phyloP scores from a whole-genome alignment of 2,888 invertebrate species.

The Coecobrya sp. region DNA sequence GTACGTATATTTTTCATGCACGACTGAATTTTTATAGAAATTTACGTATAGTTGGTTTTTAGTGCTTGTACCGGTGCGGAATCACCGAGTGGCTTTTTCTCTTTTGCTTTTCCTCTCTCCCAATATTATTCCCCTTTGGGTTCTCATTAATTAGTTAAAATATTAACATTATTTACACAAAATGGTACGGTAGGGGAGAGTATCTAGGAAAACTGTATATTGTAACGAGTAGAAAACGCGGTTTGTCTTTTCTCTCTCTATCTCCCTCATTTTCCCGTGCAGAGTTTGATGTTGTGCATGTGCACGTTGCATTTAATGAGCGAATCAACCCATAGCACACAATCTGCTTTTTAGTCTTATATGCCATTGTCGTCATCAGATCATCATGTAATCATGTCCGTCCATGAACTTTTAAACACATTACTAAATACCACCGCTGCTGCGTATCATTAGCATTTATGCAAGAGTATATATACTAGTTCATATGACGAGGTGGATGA shows the following conservation, averaged over 20 bases:
- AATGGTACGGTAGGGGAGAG: constrained; percentile 61
- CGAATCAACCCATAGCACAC: constrained; percentile 2
- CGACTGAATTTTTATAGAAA: constrained; percentile 49
- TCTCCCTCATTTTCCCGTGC: background rate
- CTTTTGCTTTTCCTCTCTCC: background rate
- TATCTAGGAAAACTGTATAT: constrained; percentile 18
- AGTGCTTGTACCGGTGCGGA: constrained; percentile 27
- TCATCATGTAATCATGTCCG: constrained; percentile 1
- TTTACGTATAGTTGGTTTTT: constrained; percentile 38
- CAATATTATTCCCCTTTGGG: constrained; percentile 71
- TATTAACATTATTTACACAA: constrained; percentile 79
- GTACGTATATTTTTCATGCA: constrained; percentile 85
- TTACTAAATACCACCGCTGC: background rate
- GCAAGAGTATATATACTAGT: constrained; percentile 10
- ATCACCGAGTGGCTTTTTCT: constrained; percentile 5
- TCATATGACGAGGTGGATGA: background rate
- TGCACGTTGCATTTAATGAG: constrained; percentile 64
- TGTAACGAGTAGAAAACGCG: constrained; percentile 21
- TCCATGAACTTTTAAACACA: constrained; percentile 24
- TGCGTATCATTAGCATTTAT: constrained; percentile 31
- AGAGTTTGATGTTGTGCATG: background rate
- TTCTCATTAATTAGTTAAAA: constrained; percentile 80
- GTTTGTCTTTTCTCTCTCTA: background rate
- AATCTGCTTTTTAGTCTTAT: constrained; percentile 21
- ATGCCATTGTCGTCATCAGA: background rate